Conservation (phyloP, 1,140 invertebrate species). For the Lepidurus packardi region DNA sequence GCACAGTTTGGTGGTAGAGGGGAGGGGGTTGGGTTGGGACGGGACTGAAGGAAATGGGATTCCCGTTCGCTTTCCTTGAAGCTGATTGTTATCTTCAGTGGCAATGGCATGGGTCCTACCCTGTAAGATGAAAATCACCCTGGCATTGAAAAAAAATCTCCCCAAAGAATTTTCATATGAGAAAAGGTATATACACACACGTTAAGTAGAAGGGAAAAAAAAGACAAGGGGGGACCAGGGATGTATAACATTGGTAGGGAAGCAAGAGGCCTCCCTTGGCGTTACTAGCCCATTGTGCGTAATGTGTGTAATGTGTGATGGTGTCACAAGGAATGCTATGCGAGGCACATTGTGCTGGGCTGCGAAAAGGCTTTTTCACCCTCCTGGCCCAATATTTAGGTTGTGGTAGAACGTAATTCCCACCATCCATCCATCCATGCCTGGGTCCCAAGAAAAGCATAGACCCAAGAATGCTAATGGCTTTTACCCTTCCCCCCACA, state of each 20-base stretch:
- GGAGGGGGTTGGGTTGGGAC: neutral
- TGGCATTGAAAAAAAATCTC: neutral
- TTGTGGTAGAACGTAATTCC: conserved; percentile 21
- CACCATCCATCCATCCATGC: conserved; percentile 10
- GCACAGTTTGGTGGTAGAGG: neutral
- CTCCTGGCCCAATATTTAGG: conserved; percentile 18
- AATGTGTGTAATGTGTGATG: conserved; percentile 12
- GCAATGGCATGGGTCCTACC: neutral
- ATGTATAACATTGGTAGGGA: neutral
- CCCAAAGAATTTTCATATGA: neutral
- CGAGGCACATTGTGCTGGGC: neutral
- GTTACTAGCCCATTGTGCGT: conserved; percentile 13
- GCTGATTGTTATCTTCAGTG: neutral
- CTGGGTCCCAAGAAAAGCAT: neutral
- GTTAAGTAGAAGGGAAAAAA: neutral
- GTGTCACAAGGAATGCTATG: conserved; percentile 12
- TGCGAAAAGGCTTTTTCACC: conserved; percentile 17
- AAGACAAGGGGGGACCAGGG: neutral
- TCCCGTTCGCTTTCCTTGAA: neutral
- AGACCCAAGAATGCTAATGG: conserved; percentile 18
- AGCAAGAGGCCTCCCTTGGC: conserved; percentile 4
- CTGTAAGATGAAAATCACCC: neutral
- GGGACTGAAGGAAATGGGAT: neutral
- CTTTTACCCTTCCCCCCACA: neutral
- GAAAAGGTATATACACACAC: neutral